Base-by-base conservation (phyloP, 2,113 vertebrate genomes). In the Aix galericulata region DNA sequence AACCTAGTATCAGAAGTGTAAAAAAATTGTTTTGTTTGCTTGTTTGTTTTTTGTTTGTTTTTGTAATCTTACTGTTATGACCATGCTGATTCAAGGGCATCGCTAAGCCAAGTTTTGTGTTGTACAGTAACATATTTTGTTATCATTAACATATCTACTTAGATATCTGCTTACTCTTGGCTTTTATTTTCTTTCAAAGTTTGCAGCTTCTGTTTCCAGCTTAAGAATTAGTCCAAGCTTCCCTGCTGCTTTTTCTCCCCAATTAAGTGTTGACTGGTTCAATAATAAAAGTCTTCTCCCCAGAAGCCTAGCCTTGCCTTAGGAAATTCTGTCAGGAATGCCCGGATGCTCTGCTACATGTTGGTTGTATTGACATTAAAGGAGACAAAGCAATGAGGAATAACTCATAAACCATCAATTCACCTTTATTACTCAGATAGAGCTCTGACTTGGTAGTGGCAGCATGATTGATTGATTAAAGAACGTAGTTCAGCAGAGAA, bases 391-490 rank as follows among this genome's bases (percentile, higher is more conserved):
- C 60, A 72, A 79, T 71, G 68, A 90, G 52, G 69, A 95, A 93
- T 81, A 95, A 89, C 91, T 94, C 85, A 77, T 87, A 95, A 94
- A 81, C 34, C 60, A 78, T 93, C 88, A 67, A 75, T 89, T 93
- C 76, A 88, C 80, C 23, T 75, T 93, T 88, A 88, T 94, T 96
- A 82, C 52, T 86, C 46, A 69, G 53, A 40, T 12, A 36, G 48
- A 72, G 56, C 82, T 77, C 60, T 78, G 52, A 68, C 69, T 75
- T 67, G 26, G 62, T 75, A 84, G 60, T 92, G 69, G 60, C 60
- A 64, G 11, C 11, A 27, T 74, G 69, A 83, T 17, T 52, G 46
- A 56, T 58, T 48, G 46, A 53, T 58, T 58, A 68, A 80, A 38
- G 63, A 87, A 46, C 31, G 40, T 18, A 81, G 38, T 75, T 59